phyloP scores from a whole-genome alignment of 2,113 vertebrate species.

The Cephalopholis sonnerati region DNA sequence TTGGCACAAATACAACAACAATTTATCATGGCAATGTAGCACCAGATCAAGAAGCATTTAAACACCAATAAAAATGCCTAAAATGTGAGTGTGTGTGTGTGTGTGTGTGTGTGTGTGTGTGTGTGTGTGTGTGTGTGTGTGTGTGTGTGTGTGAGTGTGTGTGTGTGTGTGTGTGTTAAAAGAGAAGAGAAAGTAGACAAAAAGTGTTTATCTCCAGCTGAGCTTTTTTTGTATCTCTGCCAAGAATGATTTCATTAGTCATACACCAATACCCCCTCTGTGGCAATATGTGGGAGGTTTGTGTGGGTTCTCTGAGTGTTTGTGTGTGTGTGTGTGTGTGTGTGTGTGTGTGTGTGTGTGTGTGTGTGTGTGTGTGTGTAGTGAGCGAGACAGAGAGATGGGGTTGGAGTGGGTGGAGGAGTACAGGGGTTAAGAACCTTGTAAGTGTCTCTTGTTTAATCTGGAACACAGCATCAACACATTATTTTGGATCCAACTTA shows the following conservation, averaged over 20 bases:
- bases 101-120: background rate
- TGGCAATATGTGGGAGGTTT: conserved; percentile 50
- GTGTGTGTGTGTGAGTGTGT: background rate
- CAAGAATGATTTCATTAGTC: conserved; percentile 60
- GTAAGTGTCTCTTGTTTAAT: conserved; percentile 45
- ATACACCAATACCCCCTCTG: conserved; percentile 23
- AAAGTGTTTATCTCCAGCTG: conserved; percentile 18
- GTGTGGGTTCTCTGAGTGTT: conserved; percentile 17
- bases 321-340: background rate
- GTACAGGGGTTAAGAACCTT: conserved; percentile 44
- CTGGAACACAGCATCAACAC: conserved; percentile 52
- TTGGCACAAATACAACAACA: no score
- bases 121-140: background rate
- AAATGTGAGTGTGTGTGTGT: background rate
- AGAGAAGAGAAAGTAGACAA: background rate
- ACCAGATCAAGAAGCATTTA: background rate
- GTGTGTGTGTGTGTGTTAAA: background rate
- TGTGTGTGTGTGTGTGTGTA: background rate
- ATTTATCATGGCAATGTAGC: no score
- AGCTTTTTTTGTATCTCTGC: conserved; percentile 36
- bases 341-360: background rate
- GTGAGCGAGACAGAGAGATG: background rate
- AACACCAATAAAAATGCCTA: conserved; percentile 7
- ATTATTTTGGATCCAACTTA: conserved; percentile 40
- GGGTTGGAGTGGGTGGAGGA: conserved; percentile 33